These are phyloP conservation scores for Dryobotodes eremita DNA, from an alignment of 2,888 invertebrate species.

Conservation along the genomic window DNA sequence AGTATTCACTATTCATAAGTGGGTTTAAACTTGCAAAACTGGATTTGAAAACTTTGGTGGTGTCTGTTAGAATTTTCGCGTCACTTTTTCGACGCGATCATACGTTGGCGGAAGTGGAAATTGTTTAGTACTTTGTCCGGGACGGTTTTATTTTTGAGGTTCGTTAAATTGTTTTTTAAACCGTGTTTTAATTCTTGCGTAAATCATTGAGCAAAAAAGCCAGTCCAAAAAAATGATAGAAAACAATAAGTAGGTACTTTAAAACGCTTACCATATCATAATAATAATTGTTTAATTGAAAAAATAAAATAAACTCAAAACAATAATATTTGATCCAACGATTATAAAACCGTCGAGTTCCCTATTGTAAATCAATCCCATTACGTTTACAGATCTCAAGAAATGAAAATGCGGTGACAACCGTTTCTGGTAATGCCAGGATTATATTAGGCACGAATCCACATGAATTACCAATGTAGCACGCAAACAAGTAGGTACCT, in stretches of 20 bases:
- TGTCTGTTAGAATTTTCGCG: conserved; percentile 62
- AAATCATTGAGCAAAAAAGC: neutral
- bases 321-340: neutral
- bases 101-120: conserved; percentile 3
- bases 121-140: neutral
- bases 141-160: neutral
- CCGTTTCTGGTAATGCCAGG: conserved; percentile 42
- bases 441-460: conserved; percentile 44
- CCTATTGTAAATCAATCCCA: conserved; percentile 45
- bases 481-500: conserved; percentile 35
- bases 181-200: neutral
- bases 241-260: neutral
- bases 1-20: conserved; percentile 71
- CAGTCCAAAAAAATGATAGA: neutral
- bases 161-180: neutral
- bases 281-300: neutral
- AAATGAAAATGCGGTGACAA: conserved; percentile 35
- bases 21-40: conserved; percentile 72
- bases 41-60: conserved; percentile 69
- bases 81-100: conserved; percentile 44
- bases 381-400: conserved; percentile 13
- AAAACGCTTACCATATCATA: neutral
- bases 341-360: neutral
- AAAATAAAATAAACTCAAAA: neutral
- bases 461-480: conserved; percentile 44